Percentiles rank a stretch among this genome's conserved stretches.
Conservation (phyloP, 1,140 invertebrate genomes). For the Apolygus lucorum region DNA sequence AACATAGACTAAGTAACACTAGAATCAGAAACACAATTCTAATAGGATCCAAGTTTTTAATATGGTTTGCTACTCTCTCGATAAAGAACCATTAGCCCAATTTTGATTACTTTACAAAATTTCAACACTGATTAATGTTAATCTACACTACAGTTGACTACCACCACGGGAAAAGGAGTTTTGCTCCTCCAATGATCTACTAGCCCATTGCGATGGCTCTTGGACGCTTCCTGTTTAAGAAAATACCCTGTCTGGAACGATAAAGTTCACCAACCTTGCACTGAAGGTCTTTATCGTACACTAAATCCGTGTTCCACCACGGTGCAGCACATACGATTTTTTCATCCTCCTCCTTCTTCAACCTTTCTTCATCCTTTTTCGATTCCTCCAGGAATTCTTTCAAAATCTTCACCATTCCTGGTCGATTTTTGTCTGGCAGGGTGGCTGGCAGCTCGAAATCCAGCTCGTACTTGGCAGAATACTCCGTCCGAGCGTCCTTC, state of each 20-base stretch:
- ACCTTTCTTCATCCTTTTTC: background rate
- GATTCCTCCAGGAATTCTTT: background rate
- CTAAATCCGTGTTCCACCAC: background rate
- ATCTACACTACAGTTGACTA: no score
- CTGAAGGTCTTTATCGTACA: background rate
- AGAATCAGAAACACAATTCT: no score
- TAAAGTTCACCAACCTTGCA: background rate
- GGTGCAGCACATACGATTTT: background rate
- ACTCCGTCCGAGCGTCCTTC: background rate
- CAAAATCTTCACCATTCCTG: background rate
- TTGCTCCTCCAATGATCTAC: no score
- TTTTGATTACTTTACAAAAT: no score
- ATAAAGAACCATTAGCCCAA: no score
- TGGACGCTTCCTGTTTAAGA: background rate
- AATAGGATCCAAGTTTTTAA: no score
- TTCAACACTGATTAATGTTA: no score
- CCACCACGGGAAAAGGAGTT: no score
- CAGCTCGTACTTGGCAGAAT: background rate
- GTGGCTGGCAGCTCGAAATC: background rate
- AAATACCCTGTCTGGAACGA: background rate
- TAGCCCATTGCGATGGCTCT: no score
- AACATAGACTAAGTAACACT: no score
- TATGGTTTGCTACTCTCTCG: no score
- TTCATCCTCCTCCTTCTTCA: background rate
- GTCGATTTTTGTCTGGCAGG: background rate